phyloP scores from a whole-genome alignment of 2,113 vertebrate genomes.

The Hippocampus comes region DNA sequence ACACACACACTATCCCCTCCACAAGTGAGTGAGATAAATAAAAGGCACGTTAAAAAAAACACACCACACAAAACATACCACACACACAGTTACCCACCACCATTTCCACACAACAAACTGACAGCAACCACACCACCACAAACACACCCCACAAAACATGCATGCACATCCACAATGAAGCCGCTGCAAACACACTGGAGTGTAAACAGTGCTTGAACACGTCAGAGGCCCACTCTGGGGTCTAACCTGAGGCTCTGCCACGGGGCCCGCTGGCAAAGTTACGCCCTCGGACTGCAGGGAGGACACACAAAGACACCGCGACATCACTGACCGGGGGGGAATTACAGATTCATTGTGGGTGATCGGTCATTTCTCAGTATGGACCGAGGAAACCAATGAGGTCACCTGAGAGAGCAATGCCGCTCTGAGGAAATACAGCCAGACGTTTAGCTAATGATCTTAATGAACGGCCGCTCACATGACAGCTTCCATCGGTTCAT shows the following conservation, averaged over 20 bases:
- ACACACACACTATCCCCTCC: too few relatives aligned
- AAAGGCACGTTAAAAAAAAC: background rate
- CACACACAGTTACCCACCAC: background rate
- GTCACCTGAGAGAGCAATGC: background rate
- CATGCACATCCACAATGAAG: background rate
- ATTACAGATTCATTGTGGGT: constrained; percentile 2
- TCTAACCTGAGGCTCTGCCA: constrained; percentile 70
- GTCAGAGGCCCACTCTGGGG: constrained; percentile 26
- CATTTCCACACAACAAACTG: too few relatives aligned
- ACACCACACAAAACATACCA: background rate
- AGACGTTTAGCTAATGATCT: constrained; percentile 48
- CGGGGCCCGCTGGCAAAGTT: constrained; percentile 50
- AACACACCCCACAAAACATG: background rate
- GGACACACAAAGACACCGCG: constrained; percentile 44
- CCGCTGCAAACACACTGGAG: constrained; percentile 1
- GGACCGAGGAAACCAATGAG: background rate
- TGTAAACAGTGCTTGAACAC: background rate
- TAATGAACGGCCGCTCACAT: constrained; percentile 36
- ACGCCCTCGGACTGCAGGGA: constrained; percentile 64
- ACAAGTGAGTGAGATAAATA: too few relatives aligned
- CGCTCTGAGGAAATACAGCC: constrained; percentile 32
- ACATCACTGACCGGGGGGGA: background rate
- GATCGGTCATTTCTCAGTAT: background rate
- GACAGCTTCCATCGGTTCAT: background rate
- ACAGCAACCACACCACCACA: too few relatives aligned